These are phyloP conservation scores for Manis pentadactyla DNA, from an alignment of 2,797 vertebrate genomes.

Conservation along the genomic window DNA sequence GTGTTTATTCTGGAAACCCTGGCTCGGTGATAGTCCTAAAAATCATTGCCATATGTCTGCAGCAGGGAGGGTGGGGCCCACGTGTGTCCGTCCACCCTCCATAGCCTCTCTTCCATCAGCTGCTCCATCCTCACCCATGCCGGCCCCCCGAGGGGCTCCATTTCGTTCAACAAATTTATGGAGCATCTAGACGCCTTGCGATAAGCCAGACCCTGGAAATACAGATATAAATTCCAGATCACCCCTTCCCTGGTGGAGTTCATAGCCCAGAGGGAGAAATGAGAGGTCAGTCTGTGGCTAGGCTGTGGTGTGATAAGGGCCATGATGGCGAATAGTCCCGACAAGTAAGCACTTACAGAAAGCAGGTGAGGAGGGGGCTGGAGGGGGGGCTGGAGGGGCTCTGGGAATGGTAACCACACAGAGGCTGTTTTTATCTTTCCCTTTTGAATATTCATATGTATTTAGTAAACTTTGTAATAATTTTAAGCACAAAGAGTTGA, in stretches of 20 bases:
- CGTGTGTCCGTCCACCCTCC: background rate
- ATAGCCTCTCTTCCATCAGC: background rate
- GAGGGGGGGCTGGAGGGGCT: background rate
- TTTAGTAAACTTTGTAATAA: background rate
- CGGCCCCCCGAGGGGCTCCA: background rate
- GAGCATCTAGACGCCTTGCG: background rate
- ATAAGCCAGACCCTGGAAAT: background rate
- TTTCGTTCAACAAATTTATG: background rate
- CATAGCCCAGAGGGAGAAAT: background rate
- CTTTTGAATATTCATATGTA: background rate
- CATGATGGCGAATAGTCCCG: background rate
- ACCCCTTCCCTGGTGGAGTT: background rate
- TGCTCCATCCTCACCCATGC: background rate
- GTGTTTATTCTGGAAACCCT: conserved; percentile 34
- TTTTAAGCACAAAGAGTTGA: background rate
- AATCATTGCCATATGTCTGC: conserved; percentile 60
- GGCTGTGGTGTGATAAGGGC: background rate
- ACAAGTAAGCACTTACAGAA: background rate
- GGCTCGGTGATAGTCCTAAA: conserved; percentile 32
- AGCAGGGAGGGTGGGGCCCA: background rate
- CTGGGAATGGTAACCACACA: background rate
- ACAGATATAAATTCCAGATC: background rate
- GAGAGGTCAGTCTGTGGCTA: background rate
- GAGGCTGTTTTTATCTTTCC: background rate
- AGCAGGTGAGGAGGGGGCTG: background rate